A percentile compares a stretch with the other conserved stretches of the same genome.
phyloP scores from a whole-genome alignment of 2,888 invertebrate species.

The Cosmorhoe ocellata region DNA sequence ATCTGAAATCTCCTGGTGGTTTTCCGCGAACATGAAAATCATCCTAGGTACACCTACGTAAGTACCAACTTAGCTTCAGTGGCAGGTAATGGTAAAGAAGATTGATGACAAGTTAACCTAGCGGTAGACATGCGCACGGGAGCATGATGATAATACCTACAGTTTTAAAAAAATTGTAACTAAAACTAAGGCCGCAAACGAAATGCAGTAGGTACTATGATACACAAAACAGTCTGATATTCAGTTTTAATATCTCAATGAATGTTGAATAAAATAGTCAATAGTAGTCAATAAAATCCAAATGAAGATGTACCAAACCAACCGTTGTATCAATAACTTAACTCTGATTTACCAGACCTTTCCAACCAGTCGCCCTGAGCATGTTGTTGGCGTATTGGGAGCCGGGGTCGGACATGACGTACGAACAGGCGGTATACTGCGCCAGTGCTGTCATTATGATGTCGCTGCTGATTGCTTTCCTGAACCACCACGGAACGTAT shows the following conservation, averaged over 20 bases:
- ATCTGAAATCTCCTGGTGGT: not conserved
- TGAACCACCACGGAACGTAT: constrained; percentile 86
- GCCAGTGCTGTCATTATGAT: constrained; percentile 82
- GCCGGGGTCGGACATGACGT: constrained; percentile 70
- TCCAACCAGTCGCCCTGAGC: constrained; percentile 86
- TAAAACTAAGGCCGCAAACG: no score
- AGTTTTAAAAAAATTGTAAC: no score
- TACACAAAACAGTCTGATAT: no score
- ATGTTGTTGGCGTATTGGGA: constrained; percentile 86
- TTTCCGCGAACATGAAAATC: constrained; percentile 7
- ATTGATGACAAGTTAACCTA: not conserved
- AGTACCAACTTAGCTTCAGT: no score
- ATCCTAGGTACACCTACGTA: not conserved
- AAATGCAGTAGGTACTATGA: no score
- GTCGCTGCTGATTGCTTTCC: constrained; percentile 81
- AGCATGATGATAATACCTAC: no score
- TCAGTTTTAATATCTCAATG: no score
- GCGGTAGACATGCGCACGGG: no score
- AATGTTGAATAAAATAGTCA: no score
- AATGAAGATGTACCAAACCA: no score
- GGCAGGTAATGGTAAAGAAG: not conserved
- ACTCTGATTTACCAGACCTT: constrained; percentile 73
- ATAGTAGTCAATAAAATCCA: no score
- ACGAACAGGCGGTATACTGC: constrained; percentile 84
- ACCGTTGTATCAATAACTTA: constrained; percentile 19